Base-by-base conservation (phyloP, 2,113 vertebrate genomes). In the Acanthochromis polyacanthus region DNA sequence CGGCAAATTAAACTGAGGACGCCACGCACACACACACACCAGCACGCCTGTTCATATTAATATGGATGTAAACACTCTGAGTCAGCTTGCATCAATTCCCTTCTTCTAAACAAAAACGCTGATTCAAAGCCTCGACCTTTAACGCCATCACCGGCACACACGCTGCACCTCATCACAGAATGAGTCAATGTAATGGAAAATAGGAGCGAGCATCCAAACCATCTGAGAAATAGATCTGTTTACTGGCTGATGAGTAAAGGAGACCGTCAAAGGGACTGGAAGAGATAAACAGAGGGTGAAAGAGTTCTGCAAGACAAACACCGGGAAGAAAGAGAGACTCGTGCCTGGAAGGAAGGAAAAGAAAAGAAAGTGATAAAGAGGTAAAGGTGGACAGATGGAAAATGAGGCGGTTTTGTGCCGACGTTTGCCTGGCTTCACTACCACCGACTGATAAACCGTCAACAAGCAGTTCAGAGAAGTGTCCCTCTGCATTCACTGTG, bases 401-500 rank as follows among this genome's bases (percentile, higher is more conserved):
- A 78, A 63, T 59, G 14, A 50, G 10, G 67, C 5, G 16, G 50
- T 81, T 67, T 60, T 82, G 38, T 87, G 57, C 50, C 43, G 66
- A 78, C 32, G 52, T 84, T 65, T 28, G 46, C 81, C 68, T 36
- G n/a, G 50, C 68, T 71, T 69, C 78, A 20, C 53, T 45, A 84
- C 88, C 91, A 82, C 87, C 88, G 43, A 85, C 53, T 32, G 40
- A 73, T 62, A 89, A 88, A 89, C 76, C 80, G 57, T 56, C 64
- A 70, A 71, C n/a, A 64, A 85, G 74, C 80, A 83, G 79, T 82
- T 85, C 46, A 68, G 17, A 78, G 43, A 70, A 71, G 55, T 46
- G 32, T 76, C 58, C 23, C 23, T 43, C 65, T 61, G 19, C 23
- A 36, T 71, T 85, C 51, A 19, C 10, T 45, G 52, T 65, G 22